A percentile compares a stretch with the other conserved stretches of the same genome.
Evolutionary conservation across 2,113 vertebrate genomes (phyloP).

Genomic region (Smithornis capensis): DNA sequence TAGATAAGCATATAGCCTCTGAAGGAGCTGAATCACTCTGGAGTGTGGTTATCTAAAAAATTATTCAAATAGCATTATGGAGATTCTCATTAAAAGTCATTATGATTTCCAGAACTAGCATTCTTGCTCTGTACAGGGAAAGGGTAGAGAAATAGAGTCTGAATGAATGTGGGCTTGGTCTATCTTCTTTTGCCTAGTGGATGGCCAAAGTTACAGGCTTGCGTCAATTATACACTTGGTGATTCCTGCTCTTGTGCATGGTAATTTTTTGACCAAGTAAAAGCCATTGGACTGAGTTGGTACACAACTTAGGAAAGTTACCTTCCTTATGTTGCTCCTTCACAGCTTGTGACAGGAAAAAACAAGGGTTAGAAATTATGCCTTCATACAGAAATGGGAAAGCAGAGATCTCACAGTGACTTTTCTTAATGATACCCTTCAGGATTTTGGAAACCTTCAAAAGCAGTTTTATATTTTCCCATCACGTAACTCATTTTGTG

Average conservation of each 20-base stretch:
- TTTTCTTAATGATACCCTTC: neutral
- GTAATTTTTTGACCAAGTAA: neutral
- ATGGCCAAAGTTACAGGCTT: neutral
- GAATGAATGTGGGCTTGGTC: neutral
- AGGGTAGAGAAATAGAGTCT: neutral
- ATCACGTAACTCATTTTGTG: neutral
- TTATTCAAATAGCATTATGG: neutral
- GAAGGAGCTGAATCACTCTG: neutral
- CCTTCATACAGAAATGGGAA: neutral
- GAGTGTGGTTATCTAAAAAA: neutral
- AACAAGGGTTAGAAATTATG: neutral
- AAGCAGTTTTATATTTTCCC: neutral
- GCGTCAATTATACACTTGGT: neutral
- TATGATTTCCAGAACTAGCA: neutral
- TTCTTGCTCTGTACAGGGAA: neutral
- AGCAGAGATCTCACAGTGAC: neutral
- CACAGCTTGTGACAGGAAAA: neutral
- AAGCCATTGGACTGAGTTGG: neutral
- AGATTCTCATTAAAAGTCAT: neutral
- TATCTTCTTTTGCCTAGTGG: neutral
- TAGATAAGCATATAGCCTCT: neutral
- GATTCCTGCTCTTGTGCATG: neutral
- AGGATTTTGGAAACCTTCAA: neutral
- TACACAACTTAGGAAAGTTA: too few species aligned
- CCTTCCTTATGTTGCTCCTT: neutral